Conservation (phyloP, 2,888 invertebrate species). For the Ormyrus pomaceus region DNA sequence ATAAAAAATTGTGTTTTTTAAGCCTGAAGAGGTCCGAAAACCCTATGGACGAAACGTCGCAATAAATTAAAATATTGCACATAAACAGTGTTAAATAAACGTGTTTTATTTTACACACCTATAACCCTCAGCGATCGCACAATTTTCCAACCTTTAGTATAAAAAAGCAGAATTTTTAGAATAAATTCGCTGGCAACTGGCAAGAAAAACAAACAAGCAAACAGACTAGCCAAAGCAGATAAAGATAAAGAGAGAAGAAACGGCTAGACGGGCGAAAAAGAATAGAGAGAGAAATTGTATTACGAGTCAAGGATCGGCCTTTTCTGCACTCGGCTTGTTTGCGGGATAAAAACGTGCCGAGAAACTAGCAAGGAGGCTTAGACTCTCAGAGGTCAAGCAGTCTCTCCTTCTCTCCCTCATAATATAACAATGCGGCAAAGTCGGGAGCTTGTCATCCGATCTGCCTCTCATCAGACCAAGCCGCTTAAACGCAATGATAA, state of each 20-base stretch:
- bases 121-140: too few species aligned
- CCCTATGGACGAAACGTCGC: too few species aligned
- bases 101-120: too few species aligned
- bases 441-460: constrained; percentile 41
- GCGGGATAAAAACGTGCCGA: constrained; percentile 65
- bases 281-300: constrained; percentile 11
- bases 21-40: too few species aligned
- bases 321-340: constrained; percentile 60
- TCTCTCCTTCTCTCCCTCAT: constrained; percentile 34
- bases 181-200: too few species aligned
- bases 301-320: constrained; percentile 48
- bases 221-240: not conserved
- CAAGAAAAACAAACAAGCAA: too few species aligned
- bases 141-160: too few species aligned
- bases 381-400: constrained; percentile 62
- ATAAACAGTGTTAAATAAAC: too few species aligned
- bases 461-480: constrained; percentile 39
- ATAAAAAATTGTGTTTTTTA: too few species aligned
- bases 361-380: constrained; percentile 64
- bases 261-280: not conserved
- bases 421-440: constrained; percentile 50
- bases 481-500: constrained; percentile 47
- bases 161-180: too few species aligned
- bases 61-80: too few species aligned
- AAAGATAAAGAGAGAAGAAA: constrained; percentile 10